These are phyloP conservation scores for Criorhina ranunculi DNA, from an alignment of 2,888 invertebrate species.

Conservation along the genomic window DNA sequence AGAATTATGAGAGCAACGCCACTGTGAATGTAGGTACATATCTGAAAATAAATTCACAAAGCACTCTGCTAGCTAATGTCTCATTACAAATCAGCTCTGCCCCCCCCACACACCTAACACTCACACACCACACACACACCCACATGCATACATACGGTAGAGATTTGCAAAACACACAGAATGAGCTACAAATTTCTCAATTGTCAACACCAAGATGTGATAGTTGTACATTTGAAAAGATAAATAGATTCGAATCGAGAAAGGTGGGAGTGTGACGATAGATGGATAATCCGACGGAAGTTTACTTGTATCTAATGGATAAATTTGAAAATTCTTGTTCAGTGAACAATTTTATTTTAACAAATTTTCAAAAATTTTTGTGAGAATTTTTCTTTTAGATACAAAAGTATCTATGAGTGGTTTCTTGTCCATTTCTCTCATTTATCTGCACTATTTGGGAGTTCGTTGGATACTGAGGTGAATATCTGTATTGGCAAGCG, in stretches of 20 bases:
- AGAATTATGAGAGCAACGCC: slow-evolving; percentile 51
- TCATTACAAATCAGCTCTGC: slow-evolving; percentile 57
- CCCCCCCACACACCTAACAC: slow-evolving; percentile 57
- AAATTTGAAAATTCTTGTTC: slow-evolving; percentile 5
- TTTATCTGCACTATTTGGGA: slow-evolving; percentile 54
- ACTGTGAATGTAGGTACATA: slow-evolving; percentile 34
- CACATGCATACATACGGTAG: slow-evolving; percentile 12
- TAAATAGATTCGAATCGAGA: slow-evolving; percentile 49
- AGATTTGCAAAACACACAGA: slow-evolving; percentile 71
- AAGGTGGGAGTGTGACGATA: slow-evolving; percentile 27
- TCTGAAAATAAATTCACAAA: slow-evolving; percentile 70
- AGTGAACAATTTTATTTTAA: background rate
- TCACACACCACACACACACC: background rate
- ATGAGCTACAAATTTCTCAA: slow-evolving; percentile 84
- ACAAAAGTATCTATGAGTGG: slow-evolving; percentile 39
- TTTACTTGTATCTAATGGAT: background rate
- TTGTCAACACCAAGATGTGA: slow-evolving; percentile 83
- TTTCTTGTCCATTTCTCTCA: slow-evolving; percentile 4
- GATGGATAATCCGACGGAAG: slow-evolving; percentile 43
- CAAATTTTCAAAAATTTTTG: background rate
- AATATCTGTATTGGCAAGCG: slow-evolving; percentile 45
- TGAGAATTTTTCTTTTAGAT: no score
- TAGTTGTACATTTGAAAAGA: slow-evolving; percentile 71
- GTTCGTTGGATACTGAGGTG: slow-evolving; percentile 70
- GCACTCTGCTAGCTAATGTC: slow-evolving; percentile 63